A percentile compares a stretch with the other conserved stretches of the same genome.
phyloP scores from a whole-genome alignment of 2,888 invertebrate genomes.

The Drosophila anomelani region DNA sequence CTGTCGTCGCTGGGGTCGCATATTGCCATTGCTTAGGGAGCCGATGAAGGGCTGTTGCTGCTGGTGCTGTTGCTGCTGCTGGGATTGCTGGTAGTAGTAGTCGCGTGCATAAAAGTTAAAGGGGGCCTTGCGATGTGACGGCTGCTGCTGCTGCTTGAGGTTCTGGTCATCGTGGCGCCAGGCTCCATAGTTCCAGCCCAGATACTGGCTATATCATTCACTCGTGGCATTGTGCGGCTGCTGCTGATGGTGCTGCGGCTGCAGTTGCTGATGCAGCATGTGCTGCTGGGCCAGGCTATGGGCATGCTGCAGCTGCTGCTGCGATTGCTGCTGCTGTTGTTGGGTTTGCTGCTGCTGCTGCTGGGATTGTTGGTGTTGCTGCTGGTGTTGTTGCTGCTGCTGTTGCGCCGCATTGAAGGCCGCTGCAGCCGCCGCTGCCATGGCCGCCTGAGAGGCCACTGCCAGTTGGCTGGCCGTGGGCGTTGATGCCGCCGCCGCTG shows the following conservation, averaged over 20 bases:
- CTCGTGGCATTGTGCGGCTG: conserved; percentile 83
- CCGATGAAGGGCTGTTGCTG: conserved; percentile 38
- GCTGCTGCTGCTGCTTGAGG: conserved; percentile 64
- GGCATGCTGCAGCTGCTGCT: conserved; percentile 75
- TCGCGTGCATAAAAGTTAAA: conserved; percentile 76
- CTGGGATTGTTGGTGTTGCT: conserved; percentile 68
- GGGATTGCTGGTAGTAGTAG: conserved; percentile 53
- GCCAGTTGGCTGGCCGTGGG: conserved; percentile 86
- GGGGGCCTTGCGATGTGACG: conserved; percentile 56
- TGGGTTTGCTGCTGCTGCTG: conserved; percentile 58
- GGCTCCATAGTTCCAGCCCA: conserved; percentile 84
- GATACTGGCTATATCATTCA: conserved; percentile 84
- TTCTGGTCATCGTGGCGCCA: conserved; percentile 80
- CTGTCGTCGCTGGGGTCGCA: conserved; percentile 49
- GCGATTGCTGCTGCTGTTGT: conserved; percentile 61
- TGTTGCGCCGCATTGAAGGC: conserved; percentile 82
- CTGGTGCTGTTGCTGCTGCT: conserved; percentile 47
- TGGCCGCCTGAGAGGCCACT: conserved; percentile 85
- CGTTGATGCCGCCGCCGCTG: conserved; percentile 85
- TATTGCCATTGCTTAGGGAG: conserved; percentile 59
- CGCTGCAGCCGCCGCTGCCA: conserved; percentile 85
- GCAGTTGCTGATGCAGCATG: conserved; percentile 71
- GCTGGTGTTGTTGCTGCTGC: conserved; percentile 72
- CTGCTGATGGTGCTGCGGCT: conserved; percentile 82
- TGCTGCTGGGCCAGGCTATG: conserved; percentile 71